Percentiles rank a stretch among this genome's conserved stretches.
Evolutionary conservation across 1,140 invertebrate genomes (phyloP).

Genomic region (Musca domestica): DNA sequence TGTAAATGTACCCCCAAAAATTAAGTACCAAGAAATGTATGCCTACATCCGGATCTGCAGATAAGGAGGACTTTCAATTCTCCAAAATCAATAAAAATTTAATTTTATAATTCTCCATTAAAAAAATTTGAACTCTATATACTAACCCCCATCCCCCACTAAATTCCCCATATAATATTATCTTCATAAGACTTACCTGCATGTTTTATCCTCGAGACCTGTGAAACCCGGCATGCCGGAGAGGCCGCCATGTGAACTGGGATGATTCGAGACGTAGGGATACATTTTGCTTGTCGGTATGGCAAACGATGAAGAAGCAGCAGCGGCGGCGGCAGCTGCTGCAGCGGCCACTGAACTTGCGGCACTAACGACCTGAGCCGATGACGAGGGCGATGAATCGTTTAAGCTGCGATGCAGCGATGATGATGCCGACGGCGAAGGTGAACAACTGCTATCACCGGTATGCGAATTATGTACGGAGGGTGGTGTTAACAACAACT

Average conservation of each 20-base stretch:
- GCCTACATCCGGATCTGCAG: no score
- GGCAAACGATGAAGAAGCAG: conserved; percentile 60
- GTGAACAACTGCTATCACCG: conserved; percentile 57
- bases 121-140: no score
- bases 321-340: conserved; percentile 62
- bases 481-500: conserved; percentile 48
- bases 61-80: no score
- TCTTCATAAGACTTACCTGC: conserved; percentile 41
- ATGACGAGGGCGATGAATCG: conserved; percentile 60
- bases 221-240: conserved; percentile 54
- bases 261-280: conserved; percentile 65
- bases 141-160: no score
- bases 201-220: conserved; percentile 52
- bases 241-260: conserved; percentile 57
- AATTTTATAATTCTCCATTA: no score
- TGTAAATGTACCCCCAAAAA: no score
- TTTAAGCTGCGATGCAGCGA: conserved; percentile 62
- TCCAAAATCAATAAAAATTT: no score
- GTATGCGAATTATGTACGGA: conserved; percentile 51
- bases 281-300: conserved; percentile 63
- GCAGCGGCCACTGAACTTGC: conserved; percentile 66
- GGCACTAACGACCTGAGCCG: conserved; percentile 63
- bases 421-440: conserved; percentile 58
- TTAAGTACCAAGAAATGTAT: no score
- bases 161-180: no score